These are phyloP conservation scores for Champsocephalus gunnari DNA, from an alignment of 2,797 vertebrate genomes.

Conservation along the genomic window DNA sequence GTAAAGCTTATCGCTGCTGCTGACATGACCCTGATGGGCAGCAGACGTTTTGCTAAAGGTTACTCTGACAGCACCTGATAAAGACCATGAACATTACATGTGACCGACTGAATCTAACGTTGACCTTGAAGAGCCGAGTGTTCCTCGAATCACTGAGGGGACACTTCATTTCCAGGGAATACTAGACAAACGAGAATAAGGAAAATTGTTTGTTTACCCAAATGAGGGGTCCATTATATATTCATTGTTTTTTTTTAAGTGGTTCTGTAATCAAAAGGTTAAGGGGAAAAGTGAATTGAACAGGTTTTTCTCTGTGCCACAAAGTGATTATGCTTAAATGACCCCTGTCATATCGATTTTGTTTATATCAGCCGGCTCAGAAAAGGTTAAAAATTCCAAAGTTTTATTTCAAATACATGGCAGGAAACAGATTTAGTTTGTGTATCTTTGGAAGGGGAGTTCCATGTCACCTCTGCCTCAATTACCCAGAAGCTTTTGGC, in stretches of 20 bases:
- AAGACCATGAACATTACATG: conserved; percentile 34
- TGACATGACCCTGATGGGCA: conserved; percentile 67
- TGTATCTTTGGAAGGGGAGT: conserved; percentile 41
- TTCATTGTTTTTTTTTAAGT: background rate
- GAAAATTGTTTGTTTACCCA: background rate
- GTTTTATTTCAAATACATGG: conserved; percentile 4
- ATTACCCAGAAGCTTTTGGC: conserved; percentile 37
- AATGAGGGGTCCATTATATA: background rate
- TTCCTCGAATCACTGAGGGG: conserved; percentile 39
- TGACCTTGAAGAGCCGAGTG: conserved; percentile 11
- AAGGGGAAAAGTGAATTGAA: background rate
- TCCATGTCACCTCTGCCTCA: conserved; percentile 7
- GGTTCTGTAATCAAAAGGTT: background rate
- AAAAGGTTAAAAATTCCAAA: background rate
- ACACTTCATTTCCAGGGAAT: conserved; percentile 70
- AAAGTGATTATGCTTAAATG: background rate
- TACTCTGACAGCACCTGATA: conserved; percentile 59
- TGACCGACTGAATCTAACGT: conserved; percentile 15
- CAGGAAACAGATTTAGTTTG: background rate
- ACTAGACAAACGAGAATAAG: conserved; percentile 7
- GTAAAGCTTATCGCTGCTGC: conserved; percentile 61
- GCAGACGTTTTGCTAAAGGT: conserved; percentile 72
- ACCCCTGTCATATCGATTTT: background rate
- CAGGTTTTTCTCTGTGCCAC: background rate
- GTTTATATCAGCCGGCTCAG: conserved; percentile 3